Evolutionary conservation across 2,888 invertebrate species (phyloP).

Genomic region (Nymphalis c-album): DNA sequence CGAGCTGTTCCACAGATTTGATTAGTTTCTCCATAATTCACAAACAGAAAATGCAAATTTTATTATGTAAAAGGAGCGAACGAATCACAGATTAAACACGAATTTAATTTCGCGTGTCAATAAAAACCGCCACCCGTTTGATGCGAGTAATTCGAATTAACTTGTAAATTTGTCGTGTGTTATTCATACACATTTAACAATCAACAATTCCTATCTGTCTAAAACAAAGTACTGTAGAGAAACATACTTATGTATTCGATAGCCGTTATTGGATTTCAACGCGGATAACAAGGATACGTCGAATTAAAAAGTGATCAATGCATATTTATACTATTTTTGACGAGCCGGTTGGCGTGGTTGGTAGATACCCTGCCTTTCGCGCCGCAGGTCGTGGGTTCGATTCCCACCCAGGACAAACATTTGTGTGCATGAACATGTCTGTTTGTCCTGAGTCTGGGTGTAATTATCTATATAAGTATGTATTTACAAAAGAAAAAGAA

Average conservation of each 20-base stretch:
- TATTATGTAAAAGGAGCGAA: background rate
- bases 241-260: background rate
- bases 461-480: no score
- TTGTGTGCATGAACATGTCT: no score
- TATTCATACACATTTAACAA: conserved; percentile 5
- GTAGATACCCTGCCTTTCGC: no score
- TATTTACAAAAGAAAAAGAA: no score
- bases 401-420: no score
- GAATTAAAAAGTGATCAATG: no score
- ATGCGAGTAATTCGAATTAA: conserved; percentile 22
- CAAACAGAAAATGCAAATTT: background rate
- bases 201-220: background rate
- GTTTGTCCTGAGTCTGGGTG: no score
- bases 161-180: conserved; percentile 19
- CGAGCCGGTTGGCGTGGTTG: no score
- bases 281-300: background rate
- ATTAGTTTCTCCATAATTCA: no score
- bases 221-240: background rate
- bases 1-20: no score
- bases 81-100: conserved; percentile 19
- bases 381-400: no score
- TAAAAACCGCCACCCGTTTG: conserved; percentile 12
- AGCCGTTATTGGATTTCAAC: background rate
- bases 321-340: no score
- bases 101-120: conserved; percentile 23